phyloP scores from a whole-genome alignment of 2,888 invertebrate species.

The Sinhomidia bicolor region DNA sequence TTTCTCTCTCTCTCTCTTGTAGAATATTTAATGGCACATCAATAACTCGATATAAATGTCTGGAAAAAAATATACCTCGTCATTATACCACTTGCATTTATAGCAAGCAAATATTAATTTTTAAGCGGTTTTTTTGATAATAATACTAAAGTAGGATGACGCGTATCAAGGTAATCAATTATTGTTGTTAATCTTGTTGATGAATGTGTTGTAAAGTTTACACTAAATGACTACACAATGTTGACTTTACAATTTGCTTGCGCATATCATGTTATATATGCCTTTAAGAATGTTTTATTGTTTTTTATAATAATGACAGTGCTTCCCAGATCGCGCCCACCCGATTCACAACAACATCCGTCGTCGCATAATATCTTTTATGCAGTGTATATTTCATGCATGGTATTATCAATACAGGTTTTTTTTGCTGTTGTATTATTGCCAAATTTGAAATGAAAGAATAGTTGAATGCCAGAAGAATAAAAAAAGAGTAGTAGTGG shows the following conservation, averaged over 20 bases:
- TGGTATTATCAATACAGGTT: conserved; percentile 36
- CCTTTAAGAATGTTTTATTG: conserved; percentile 22
- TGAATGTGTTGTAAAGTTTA: conserved; percentile 31
- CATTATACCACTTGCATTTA: neutral
- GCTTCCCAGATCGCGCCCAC: neutral
- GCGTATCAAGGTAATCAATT: conserved; percentile 28
- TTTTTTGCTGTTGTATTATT: conserved; percentile 3
- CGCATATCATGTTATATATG: neutral
- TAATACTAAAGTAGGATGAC: conserved; percentile 19
- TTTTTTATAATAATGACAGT: conserved; percentile 29
- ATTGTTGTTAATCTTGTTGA: conserved; percentile 15
- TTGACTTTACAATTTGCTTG: neutral
- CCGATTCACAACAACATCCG: conserved; percentile 22
- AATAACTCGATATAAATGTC: conserved; percentile 50
- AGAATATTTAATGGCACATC: conserved; percentile 12
- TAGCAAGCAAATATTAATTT: no score
- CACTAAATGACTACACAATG: neutral
- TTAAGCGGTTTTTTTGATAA: neutral
- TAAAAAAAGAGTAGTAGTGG: neutral
- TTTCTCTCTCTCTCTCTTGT: no score
- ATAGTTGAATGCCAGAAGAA: neutral
- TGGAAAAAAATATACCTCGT: conserved; percentile 5
- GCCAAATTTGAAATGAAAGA: conserved; percentile 27
- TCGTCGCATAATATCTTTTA: neutral
- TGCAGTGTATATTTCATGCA: no score